These are phyloP conservation scores for Umimayanthus chanpuru DNA, from an alignment of 92 coral and sea anemone genomes.

Conservation along the genomic window DNA sequence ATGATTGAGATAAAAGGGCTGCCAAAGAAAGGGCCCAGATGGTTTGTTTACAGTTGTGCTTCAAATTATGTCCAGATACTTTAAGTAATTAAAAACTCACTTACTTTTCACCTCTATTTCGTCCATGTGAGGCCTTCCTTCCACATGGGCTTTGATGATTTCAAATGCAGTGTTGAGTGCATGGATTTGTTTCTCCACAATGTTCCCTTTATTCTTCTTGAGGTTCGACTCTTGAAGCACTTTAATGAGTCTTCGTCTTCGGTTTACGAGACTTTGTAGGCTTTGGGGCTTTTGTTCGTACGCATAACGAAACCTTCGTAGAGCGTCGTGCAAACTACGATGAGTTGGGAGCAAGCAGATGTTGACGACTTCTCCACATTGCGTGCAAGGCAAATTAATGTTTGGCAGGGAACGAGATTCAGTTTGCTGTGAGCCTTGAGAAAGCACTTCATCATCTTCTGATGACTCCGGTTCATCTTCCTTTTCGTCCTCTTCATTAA, in stretches of 20 bases:
- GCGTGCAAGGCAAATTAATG: conserved; percentile 77
- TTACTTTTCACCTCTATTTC: conserved; percentile 35
- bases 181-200: conserved; percentile 63
- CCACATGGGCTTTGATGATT: conserved; percentile 69
- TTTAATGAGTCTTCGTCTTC: conserved; percentile 66
- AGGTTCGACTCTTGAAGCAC: conserved; percentile 68
- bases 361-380: conserved; percentile 78
- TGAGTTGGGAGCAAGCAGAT: conserved; percentile 76
- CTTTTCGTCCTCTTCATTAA: no score
- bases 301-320: conserved; percentile 77
- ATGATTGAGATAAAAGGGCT: neutral
- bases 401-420: conserved; percentile 61
- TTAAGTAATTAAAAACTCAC: conserved; percentile 33
- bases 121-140: conserved; percentile 57
- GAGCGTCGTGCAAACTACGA: conserved; percentile 83
- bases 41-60: neutral
- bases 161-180: conserved; percentile 89
- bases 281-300: conserved; percentile 61
- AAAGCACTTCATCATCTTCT: conserved; percentile 32
- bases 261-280: conserved; percentile 61
- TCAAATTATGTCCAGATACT: neutral
- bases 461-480: no score
- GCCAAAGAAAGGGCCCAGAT: neutral
- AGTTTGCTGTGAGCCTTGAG: conserved; percentile 17
- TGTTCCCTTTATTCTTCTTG: conserved; percentile 36